phyloP scores from a whole-genome alignment of 1,140 invertebrate genomes.

The Drosophila tristis region DNA sequence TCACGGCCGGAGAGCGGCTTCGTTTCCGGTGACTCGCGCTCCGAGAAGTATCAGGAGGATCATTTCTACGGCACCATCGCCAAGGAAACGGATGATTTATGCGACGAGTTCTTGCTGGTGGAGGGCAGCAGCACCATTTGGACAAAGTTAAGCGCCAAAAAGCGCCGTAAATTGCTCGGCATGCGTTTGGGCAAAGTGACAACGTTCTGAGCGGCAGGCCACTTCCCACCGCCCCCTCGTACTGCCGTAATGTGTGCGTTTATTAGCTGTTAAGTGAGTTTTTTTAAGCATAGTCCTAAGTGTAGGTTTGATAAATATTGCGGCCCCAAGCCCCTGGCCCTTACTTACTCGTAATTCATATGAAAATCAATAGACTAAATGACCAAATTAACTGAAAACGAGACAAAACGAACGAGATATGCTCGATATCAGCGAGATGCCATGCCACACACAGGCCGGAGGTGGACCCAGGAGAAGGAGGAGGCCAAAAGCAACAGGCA shows the following conservation, averaged over 20 bases:
- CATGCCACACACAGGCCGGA: constrained; percentile 47
- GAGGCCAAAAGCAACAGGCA: constrained; percentile 25
- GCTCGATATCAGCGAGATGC: constrained; percentile 68
- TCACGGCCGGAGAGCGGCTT: constrained; percentile 90
- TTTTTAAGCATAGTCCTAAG: constrained; percentile 57
- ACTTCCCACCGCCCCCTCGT: neutral
- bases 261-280: constrained; percentile 76
- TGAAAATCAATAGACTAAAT: constrained; percentile 78
- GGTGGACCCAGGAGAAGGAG: neutral
- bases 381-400: constrained; percentile 66
- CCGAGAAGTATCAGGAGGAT: constrained; percentile 82
- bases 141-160: constrained; percentile 88
- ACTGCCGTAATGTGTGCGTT: constrained; percentile 73
- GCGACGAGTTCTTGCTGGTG: constrained; percentile 85
- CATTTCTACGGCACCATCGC: constrained; percentile 73
- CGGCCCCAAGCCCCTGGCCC: constrained; percentile 13
- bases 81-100: constrained; percentile 85
- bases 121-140: constrained; percentile 86
- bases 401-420: constrained; percentile 62
- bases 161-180: constrained; percentile 87
- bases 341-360: constrained; percentile 34
- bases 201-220: constrained; percentile 85
- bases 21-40: constrained; percentile 86
- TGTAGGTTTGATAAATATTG: constrained; percentile 41
- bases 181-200: constrained; percentile 88